Conservation (phyloP, 2,888 invertebrate species). For the Acleris cristana region DNA sequence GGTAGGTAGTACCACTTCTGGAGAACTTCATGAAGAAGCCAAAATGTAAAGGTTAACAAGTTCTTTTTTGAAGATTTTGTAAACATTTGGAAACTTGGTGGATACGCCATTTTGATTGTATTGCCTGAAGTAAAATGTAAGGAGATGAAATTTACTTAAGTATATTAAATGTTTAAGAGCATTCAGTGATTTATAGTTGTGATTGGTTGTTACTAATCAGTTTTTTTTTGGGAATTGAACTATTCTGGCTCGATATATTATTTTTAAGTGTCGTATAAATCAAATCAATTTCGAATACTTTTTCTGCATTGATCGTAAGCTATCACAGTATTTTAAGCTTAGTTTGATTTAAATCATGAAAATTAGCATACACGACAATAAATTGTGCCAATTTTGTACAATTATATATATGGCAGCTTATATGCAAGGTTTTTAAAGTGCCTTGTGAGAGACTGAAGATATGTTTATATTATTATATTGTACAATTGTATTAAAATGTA, state of each 20-base stretch:
- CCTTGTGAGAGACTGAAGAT: conserved; percentile 70
- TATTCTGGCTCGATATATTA: conserved; percentile 1
- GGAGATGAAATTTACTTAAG: background rate
- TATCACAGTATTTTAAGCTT: conserved; percentile 36
- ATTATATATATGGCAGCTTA: conserved; percentile 49
- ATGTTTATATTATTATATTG: conserved; percentile 16
- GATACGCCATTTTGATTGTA: too few species aligned
- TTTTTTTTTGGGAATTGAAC: background rate
- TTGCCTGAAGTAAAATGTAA: too few species aligned
- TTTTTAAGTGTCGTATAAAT: conserved; percentile 1
- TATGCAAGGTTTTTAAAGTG: conserved; percentile 48
- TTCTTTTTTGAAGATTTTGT: too few species aligned
- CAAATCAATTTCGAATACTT: conserved; percentile 7
- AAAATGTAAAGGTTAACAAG: too few species aligned
- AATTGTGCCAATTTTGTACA: conserved; percentile 34
- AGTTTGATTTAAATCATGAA: conserved; percentile 13
- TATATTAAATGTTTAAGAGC: background rate
- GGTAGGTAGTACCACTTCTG: too few species aligned
- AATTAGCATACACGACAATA: conserved; percentile 26
- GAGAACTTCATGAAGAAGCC: too few species aligned
- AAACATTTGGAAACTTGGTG: too few species aligned
- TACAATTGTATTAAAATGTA: conserved; percentile 31
- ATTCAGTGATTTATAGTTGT: background rate
- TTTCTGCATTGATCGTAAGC: conserved; percentile 1
- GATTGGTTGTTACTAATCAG: conserved; percentile 4